Base-by-base conservation (phyloP, 2,113 vertebrate species). In the Psophia crepitans region DNA sequence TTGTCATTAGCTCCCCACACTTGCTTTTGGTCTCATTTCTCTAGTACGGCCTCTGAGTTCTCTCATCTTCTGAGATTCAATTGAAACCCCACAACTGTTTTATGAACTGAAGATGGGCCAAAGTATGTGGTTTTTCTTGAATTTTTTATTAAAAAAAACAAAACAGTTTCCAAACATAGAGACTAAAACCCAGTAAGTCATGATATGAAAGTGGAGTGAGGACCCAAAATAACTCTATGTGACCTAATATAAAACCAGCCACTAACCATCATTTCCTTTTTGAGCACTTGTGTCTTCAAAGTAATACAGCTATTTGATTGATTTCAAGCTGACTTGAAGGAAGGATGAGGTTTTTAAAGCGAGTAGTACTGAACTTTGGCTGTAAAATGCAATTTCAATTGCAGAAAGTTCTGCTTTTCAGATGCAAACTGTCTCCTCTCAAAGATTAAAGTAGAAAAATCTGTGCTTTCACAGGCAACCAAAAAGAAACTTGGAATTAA, bases 361-460 rank as follows among this genome's bases (percentile, higher is more conserved):
- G 2, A 70, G 53, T 19, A 74, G 54, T 58, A 75, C 10, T 32
- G 60, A 88, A 94, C 60, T 90, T 94, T 92, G 90, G 85, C 79
- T 86, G 76, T 51, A 94, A 95, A 93, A 84, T 56, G 71, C 71
- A n/a, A 74, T 81, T 91, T 85, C 85, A 88, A 17, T 74, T 87
- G 68, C 71, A 90, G 82, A 92, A 95, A 86, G 71, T 86, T 89
- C 92, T 89, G 68, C 92, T 95, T 96, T 97, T 97, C 85, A 97
- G 77, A 97, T 93, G 95, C 88, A 96, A 97, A 96, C 88, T 51
- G 73, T 90, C 73, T 87, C 61, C 64, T 90, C 77, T 84, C 68
- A 87, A 88, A 92, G 92, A 96, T 87, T 92, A 82, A 84, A 92
- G 65, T 11, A 71, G 69, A 93, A 83, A 96, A 93, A 87, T 44